Conservation (phyloP, 1,140 invertebrate species). For the Tetramorium simillimum region DNA sequence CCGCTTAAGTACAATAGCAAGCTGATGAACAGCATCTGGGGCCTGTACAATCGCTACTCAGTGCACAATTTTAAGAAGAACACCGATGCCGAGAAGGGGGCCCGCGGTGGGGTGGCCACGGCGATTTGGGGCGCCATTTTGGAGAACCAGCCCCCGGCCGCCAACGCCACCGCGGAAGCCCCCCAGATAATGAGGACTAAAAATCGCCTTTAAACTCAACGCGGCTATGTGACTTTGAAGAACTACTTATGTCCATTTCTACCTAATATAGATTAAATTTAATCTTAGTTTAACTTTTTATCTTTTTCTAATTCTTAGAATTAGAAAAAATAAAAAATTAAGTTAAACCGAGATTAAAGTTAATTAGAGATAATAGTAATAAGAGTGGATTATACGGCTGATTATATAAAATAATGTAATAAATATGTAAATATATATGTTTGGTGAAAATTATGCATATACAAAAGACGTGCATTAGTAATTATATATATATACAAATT, state of each 20-base stretch:
- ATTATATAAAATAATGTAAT: constrained; percentile 13
- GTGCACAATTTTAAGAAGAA: constrained; percentile 94
- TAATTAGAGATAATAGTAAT: neutral
- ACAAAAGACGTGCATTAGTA: neutral
- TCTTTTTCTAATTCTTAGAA: too few species aligned
- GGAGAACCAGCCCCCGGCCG: constrained; percentile 11
- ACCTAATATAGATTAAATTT: too few species aligned
- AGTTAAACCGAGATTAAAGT: too few species aligned
- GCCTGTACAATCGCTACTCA: constrained; percentile 94
- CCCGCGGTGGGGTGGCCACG: constrained; percentile 53
- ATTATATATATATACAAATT: neutral
- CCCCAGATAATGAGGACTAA: neutral
- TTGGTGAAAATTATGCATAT: too few species aligned
- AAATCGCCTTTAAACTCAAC: neutral
- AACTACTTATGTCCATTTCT: neutral
- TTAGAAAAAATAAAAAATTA: too few species aligned
- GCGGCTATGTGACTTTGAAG: neutral
- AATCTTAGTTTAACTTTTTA: too few species aligned
- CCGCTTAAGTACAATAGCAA: constrained; percentile 94
- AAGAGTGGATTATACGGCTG: neutral
- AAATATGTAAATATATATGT: neutral
- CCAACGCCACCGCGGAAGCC: constrained; percentile 38
- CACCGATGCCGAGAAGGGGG: constrained; percentile 86
- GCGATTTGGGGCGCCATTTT: constrained; percentile 67
- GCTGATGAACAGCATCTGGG: constrained; percentile 96